Evolutionary conservation across 2,888 invertebrate species (phyloP).

Genomic region (Lacanobia wlatinum): DNA sequence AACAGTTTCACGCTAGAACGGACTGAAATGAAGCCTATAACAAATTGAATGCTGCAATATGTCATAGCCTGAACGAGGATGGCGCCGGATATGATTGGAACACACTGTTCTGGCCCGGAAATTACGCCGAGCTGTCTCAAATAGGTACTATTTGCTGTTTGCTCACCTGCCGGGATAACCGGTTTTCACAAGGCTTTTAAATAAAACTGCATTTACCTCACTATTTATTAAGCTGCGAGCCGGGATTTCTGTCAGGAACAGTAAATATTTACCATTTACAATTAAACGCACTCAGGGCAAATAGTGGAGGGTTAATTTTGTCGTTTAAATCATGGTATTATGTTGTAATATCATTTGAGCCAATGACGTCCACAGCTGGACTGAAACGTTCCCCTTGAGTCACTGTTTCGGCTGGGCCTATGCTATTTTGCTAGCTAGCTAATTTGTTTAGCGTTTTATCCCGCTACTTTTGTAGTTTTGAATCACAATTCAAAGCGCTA

Average conservation of each 20-base stretch:
- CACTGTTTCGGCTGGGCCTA: not conserved
- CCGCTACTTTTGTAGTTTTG: too few relatives aligned
- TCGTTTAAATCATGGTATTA: not conserved
- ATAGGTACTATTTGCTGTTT: constrained; percentile 63
- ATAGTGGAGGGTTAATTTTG: not conserved
- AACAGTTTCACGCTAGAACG: not conserved
- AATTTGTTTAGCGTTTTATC: too few relatives aligned
- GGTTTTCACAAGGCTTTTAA: constrained; percentile 44
- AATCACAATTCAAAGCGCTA: too few relatives aligned
- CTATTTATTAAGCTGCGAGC: constrained; percentile 34
- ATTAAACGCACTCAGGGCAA: constrained; percentile 9
- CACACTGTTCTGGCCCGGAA: constrained; percentile 73
- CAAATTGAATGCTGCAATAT: constrained; percentile 53
- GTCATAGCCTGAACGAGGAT: constrained; percentile 44
- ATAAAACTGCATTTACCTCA: constrained; percentile 50
- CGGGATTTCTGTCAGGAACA: not conserved
- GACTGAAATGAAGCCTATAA: constrained; percentile 29
- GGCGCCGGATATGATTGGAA: constrained; percentile 74
- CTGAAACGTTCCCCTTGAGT: not conserved
- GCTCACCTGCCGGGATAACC: constrained; percentile 63
- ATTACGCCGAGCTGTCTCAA: constrained; percentile 71
- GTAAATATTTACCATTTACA: constrained; percentile 19
- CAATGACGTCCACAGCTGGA: not conserved
- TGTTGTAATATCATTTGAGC: not conserved
- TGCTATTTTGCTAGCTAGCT: not conserved